Evolutionary conservation across 2,113 vertebrate genomes (phyloP), one percentile per base, ranked within the genome.

Genomic region (Dolichallabes microphthalmus): DNA sequence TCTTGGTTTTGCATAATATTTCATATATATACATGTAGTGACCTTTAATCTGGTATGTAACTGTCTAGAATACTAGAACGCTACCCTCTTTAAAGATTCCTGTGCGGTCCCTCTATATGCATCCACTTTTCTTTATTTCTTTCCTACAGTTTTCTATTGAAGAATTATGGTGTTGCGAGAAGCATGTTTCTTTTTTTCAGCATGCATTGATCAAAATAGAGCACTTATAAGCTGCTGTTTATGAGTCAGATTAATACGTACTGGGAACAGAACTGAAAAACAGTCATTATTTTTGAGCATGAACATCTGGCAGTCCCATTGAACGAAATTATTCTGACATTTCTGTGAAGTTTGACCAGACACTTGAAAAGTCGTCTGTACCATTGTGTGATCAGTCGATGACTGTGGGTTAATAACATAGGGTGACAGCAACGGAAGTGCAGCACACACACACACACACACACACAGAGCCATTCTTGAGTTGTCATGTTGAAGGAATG

Each of bases 401-500:
- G 88, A 86, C 83, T 88, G 71, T 61, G 61, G 71, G 60, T 86
- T 88, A 88, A 52, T 84, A 74, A 82, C 71, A 80, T 85, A 88
- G 75, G 50, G 83, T 64, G 80, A 91, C 81, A 90, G 88, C 89
- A 89, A 88, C 84, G 86, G 77, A 84, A 89, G 25, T 77, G 64
- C 87, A 87, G 83, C 90, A 83, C 85, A 89, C 86, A 87, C 32
- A 35, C 90, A 83, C 85, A 89, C 86, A 87, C 32, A 35, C 86
- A 90, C 83, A 89, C 85, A 89, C 87, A 82, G 80, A 85, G 79
- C 87, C 87, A 89, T 91, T 92, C 91, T 90, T 84, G 69, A 68
- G 89, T 88, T 89, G 90, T 90, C 52, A 74, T 22, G 89, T 91
- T 77, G 53, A 84, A 90, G 86, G 91, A 93, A 91, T 90, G 88